Evolutionary conservation across 2,888 invertebrate species (phyloP).

Genomic region (Mythimna pallens): DNA sequence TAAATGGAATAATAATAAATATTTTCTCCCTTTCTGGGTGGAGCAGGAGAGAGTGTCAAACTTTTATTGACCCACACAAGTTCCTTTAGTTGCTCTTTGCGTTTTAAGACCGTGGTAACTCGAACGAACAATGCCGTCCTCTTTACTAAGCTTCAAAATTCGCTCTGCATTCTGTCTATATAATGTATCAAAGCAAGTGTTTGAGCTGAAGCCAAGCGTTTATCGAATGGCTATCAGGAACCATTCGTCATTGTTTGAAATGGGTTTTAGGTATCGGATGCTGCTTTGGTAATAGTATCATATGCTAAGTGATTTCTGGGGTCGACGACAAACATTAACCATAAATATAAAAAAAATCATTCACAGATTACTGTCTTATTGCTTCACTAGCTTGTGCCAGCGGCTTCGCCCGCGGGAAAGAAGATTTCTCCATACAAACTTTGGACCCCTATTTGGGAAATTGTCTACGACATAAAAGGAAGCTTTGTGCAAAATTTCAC

Average conservation of each 20-base stretch:
- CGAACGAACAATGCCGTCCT: background rate
- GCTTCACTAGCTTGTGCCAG: no score
- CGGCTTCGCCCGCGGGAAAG: no score
- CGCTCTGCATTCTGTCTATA: background rate
- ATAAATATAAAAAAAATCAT: background rate
- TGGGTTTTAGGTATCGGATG: background rate
- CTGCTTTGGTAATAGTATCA: background rate
- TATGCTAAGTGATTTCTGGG: background rate
- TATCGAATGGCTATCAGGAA: background rate
- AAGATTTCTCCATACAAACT: no score
- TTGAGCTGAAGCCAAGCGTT: background rate
- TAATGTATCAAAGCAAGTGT: conserved; percentile 2
- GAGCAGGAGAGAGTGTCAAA: no score
- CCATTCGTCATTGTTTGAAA: conserved; percentile 5
- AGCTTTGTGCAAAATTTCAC: no score
- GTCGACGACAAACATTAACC: background rate
- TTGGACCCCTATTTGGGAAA: no score
- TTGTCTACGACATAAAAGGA: no score
- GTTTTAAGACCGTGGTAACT: background rate
- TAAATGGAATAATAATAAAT: no score
- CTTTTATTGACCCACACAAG: no score
- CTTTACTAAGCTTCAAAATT: background rate
- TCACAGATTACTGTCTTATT: no score
- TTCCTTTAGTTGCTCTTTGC: no score
- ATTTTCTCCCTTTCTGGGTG: no score